Evolutionary conservation across 2,797 vertebrate genomes (phyloP).

Genomic region (Halcyon chelicuti): DNA sequence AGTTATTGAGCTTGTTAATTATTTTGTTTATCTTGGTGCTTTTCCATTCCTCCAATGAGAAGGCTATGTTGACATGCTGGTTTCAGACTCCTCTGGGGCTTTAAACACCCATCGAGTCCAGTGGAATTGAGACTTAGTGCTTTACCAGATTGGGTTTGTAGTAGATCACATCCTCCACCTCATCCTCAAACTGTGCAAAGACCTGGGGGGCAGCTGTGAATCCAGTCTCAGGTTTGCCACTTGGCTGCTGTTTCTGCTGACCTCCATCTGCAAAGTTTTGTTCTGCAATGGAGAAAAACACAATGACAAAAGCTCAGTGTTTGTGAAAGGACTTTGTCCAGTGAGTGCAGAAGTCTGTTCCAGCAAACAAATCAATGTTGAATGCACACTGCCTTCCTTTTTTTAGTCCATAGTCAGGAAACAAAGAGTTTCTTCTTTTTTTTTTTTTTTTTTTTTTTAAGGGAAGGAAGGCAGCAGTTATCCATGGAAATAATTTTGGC

Average conservation of each 20-base stretch:
- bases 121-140: neutral
- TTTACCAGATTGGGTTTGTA: neutral
- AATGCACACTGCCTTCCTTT: neutral
- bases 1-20: neutral
- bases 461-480: neutral
- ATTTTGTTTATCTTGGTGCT: neutral
- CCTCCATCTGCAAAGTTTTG: neutral
- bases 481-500: neutral
- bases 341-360: neutral
- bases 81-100: neutral
- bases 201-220: neutral
- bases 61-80: neutral
- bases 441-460: neutral
- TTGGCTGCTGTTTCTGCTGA: neutral
- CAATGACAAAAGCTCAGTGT: accelerated
- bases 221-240: accelerated
- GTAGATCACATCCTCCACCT: neutral
- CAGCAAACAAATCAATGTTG: neutral
- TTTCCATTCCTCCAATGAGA: neutral
- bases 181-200: accelerated
- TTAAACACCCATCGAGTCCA: neutral
- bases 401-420: neutral
- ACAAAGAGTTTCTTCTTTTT: no score
- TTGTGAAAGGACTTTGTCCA: neutral
- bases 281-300: neutral